phyloP scores from a whole-genome alignment of 1,140 invertebrate genomes.

The Microplitis mediator region DNA sequence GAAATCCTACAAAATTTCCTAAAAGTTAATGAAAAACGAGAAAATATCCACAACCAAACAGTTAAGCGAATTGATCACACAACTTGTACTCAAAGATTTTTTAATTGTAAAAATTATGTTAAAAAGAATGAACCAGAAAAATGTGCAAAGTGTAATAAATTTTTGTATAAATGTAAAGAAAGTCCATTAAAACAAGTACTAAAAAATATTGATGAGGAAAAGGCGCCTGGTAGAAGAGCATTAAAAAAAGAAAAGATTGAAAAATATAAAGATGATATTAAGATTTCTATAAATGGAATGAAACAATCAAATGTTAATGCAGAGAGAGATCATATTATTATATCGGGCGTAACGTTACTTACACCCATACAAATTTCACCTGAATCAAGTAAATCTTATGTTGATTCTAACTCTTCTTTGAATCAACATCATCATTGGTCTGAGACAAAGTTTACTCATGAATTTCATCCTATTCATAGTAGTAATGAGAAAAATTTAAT shows the following conservation, averaged over 20 bases:
- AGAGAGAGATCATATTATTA: not conserved
- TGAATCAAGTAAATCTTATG: slow-evolving; percentile 1
- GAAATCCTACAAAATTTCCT: slow-evolving; percentile 10
- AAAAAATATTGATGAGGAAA: slow-evolving; percentile 13
- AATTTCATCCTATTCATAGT: not conserved
- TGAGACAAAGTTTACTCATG: slow-evolving; percentile 1
- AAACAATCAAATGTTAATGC: not conserved
- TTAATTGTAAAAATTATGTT: not conserved
- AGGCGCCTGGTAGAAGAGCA: not conserved
- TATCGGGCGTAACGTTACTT: slow-evolving; percentile 1
- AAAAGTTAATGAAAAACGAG: not conserved
- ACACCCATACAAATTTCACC: slow-evolving; percentile 16
- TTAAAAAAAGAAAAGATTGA: not conserved
- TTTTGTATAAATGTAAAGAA: slow-evolving; percentile 19
- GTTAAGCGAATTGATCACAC: slow-evolving; percentile 31
- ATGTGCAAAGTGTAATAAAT: slow-evolving; percentile 1
- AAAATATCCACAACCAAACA: not conserved
- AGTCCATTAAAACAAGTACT: slow-evolving; percentile 36
- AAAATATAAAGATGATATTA: slow-evolving; percentile 12
- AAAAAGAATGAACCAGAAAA: not conserved
- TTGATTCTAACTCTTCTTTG: not conserved
- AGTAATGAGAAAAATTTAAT: not conserved
- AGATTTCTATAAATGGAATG: slow-evolving; percentile 4
- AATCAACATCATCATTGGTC: slow-evolving; percentile 12
- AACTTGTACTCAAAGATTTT: not conserved